Conservation (phyloP, 2,888 invertebrate species). For the Pyrocoelia pectoralis region DNA sequence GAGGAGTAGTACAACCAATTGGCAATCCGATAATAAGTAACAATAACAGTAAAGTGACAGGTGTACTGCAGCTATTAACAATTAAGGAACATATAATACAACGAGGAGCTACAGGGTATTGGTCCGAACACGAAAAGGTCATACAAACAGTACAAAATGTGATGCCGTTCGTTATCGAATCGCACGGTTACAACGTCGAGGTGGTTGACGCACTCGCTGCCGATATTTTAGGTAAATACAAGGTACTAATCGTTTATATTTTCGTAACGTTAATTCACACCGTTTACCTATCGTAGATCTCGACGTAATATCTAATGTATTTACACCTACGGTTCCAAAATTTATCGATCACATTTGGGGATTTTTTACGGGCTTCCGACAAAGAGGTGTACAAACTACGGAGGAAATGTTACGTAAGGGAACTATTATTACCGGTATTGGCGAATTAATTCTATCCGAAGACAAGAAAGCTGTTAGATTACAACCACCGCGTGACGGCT, state of each 20-base stretch:
- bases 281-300: conserved; percentile 62
- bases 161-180: conserved; percentile 79
- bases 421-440: conserved; percentile 80
- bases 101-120: conserved; percentile 85
- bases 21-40: conserved; percentile 79
- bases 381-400: conserved; percentile 85
- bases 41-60: conserved; percentile 75
- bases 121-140: conserved; percentile 82
- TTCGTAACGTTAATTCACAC: neutral
- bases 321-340: conserved; percentile 78
- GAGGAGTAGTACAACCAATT: conserved; percentile 78
- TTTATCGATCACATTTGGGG: conserved; percentile 85
- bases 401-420: conserved; percentile 88
- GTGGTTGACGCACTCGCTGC: conserved; percentile 79
- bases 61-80: conserved; percentile 81
- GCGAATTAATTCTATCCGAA: conserved; percentile 74
- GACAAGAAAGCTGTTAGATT: conserved; percentile 69
- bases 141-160: conserved; percentile 81
- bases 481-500: conserved; percentile 75
- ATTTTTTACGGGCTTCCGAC: conserved; percentile 83
- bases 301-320: conserved; percentile 84
- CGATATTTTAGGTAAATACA: conserved; percentile 66
- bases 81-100: conserved; percentile 85
- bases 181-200: conserved; percentile 71
- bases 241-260: conserved; percentile 11